These are phyloP conservation scores for Pachydiplax longipennis DNA, from an alignment of 2,888 invertebrate genomes.

Conservation along the genomic window DNA sequence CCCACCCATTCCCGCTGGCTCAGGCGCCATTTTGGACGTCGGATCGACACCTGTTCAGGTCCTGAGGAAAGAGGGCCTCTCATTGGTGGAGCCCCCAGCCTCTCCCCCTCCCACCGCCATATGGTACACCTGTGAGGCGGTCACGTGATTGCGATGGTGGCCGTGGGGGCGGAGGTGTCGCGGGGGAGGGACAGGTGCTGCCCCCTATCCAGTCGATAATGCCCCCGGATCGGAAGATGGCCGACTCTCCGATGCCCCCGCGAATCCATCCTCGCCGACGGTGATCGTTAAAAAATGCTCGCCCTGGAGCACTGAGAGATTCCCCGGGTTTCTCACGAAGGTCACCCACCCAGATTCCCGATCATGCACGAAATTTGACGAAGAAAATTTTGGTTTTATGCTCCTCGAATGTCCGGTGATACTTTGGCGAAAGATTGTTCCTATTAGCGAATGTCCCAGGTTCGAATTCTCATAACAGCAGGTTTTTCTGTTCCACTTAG, in stretches of 20 bases:
- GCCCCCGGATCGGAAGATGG: background rate
- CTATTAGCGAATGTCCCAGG: too few species aligned
- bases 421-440: too few species aligned
- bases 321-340: background rate
- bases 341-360: background rate
- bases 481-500: too few species aligned
- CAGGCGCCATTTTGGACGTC: background rate
- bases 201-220: background rate
- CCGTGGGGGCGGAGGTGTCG: background rate
- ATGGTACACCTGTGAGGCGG: background rate
- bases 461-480: too few species aligned
- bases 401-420: too few species aligned
- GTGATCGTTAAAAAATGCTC: background rate
- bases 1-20: too few species aligned
- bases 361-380: background rate
- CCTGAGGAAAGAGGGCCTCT: background rate
- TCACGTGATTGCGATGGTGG: background rate
- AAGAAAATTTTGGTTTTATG: too few species aligned
- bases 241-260: background rate
- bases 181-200: background rate
- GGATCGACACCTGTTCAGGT: background rate
- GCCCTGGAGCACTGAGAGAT: background rate
- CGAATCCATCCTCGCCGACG: background rate
- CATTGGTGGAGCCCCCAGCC: background rate
- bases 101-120: background rate